Conservation (phyloP, 2,888 invertebrate species). For the Eumacrocentrus americanus region DNA sequence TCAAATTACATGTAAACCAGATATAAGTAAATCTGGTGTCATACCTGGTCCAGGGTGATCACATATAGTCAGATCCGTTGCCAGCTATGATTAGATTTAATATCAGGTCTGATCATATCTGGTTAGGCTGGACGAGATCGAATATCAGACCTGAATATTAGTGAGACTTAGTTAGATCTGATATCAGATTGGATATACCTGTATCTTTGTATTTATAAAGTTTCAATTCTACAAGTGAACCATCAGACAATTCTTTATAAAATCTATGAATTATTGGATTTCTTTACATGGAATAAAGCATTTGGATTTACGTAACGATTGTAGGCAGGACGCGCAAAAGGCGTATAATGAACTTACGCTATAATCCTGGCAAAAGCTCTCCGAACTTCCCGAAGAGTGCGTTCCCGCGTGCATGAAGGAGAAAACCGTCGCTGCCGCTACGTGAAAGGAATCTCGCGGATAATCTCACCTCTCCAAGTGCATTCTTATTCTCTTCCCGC, state of each 20-base stretch:
- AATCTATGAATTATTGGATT: neutral
- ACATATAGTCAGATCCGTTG: no score
- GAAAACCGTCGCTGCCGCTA: conserved; percentile 7
- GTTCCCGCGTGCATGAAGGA: conserved; percentile 34
- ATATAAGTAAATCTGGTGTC: no score
- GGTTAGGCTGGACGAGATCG: no score
- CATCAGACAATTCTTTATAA: neutral
- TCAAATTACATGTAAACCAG: no score
- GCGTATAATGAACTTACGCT: conserved; percentile 55
- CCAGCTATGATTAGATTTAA: no score
- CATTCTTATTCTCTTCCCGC: conserved; percentile 53
- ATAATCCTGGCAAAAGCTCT: conserved; percentile 44
- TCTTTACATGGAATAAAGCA: conserved; percentile 17
- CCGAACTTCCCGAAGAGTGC: conserved; percentile 45
- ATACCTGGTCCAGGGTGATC: no score
- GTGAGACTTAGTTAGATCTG: no score
- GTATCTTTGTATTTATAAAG: no score
- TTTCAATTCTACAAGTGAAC: no score
- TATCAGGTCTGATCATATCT: no score
- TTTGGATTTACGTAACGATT: conserved; percentile 47
- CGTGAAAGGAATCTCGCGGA: conserved; percentile 53
- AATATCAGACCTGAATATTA: no score
- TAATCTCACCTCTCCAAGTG: conserved; percentile 47
- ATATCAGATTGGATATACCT: no score
- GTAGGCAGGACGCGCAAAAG: conserved; percentile 29